Evolutionary conservation across 1,140 invertebrate species (phyloP).

Genomic region (Polyergus mexicanus): DNA sequence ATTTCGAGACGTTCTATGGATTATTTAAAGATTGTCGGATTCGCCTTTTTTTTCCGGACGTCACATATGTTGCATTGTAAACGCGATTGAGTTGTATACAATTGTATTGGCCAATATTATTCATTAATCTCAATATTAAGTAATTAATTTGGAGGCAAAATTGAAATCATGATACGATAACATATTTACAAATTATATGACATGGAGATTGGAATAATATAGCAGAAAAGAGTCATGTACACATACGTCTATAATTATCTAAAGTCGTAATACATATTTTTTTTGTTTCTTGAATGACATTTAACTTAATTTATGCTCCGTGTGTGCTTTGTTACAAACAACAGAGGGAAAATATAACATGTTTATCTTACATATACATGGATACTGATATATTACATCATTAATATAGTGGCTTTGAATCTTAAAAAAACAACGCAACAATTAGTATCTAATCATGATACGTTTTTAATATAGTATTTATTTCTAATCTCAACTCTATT

Average conservation of each 20-base stretch:
- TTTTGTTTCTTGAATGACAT: conserved; percentile 66
- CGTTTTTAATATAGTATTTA: conserved; percentile 67
- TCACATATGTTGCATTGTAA: neutral
- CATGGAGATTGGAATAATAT: conserved; percentile 76
- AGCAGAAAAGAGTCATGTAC: conserved; percentile 79
- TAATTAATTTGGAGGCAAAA: conserved; percentile 18
- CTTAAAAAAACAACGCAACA: conserved; percentile 74
- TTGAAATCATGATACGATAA: conserved; percentile 36
- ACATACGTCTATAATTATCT: conserved; percentile 77
- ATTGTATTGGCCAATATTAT: neutral
- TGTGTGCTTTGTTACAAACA: conserved; percentile 70
- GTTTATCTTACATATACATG: conserved; percentile 65
- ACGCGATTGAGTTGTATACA: neutral
- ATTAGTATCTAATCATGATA: conserved; percentile 68
- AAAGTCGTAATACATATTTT: conserved; percentile 75
- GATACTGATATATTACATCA: conserved; percentile 75
- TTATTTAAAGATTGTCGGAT: neutral
- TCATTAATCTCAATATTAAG: neutral
- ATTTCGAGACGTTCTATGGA: neutral
- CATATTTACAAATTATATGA: conserved; percentile 85
- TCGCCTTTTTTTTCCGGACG: neutral
- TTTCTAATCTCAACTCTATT: conserved; percentile 67
- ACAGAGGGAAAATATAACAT: conserved; percentile 69
- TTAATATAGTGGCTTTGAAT: conserved; percentile 65
- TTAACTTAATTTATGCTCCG: conserved; percentile 72